Base-by-base conservation (phyloP, 2,888 invertebrate genomes). In the Stramonita haemastoma region DNA sequence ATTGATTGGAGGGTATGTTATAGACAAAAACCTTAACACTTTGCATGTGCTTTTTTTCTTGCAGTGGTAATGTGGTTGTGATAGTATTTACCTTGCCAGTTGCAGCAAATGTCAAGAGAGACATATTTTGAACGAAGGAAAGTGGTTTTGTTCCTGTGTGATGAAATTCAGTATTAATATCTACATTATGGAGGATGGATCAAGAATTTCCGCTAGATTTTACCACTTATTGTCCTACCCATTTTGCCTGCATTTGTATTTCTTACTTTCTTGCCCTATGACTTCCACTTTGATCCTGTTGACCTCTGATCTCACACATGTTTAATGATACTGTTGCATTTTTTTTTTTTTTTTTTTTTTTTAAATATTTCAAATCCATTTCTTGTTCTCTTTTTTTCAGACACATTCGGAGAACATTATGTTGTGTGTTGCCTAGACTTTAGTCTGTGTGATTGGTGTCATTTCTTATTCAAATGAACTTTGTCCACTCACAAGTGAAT, bases 261-360 rank as follows among this genome's bases (percentile, higher is more conserved):
- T 46, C 29, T 11, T 22, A 36, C 29, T 11, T 22, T 81, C 81
- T 81, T 81, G 81, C 81, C 81, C 81, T 81, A 81, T 46, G 19
- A 22, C 81, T 81, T 81, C 81, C 81, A 81, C 22, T 81, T 22
- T 81, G 11, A 26, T 81, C 46, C 46, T 46, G 46, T 81, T 81
- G 36, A 81, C 81, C 22, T 46, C 81, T 81, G 81, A 81, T 81
- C 81, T 81, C 81, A 81, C 36, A 36, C 46, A 81, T 81, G 15
- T 81, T 22, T 81, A 36, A 81, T 36, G 46, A 81, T 22, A 46
- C 1, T 81, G 36, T 46, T 19, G 22, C 81, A 81, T 22, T 81
- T 81, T 81, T 19, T 19, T 36, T 17, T 26, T 6, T 70, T 22
- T 70, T 26, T 70, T 6, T 70, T 70, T 8, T 70, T 70, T 32